Evolutionary conservation across 2,888 invertebrate species (phyloP).

Genomic region (Drosophila neoperkinsi): DNA sequence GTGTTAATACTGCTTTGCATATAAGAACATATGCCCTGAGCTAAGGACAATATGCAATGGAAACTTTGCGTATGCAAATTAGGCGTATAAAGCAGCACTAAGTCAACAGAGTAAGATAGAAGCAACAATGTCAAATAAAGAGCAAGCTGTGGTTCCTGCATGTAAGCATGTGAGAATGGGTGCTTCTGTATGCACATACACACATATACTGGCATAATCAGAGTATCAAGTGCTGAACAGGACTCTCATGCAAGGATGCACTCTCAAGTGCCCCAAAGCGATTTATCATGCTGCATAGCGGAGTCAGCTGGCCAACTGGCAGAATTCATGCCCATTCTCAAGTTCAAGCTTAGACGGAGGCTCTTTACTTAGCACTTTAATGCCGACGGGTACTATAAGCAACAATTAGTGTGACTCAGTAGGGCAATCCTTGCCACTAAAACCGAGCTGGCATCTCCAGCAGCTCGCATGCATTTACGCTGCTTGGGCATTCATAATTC

Average conservation of each 20-base stretch:
- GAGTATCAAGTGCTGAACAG: conserved; percentile 48
- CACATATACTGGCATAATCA: conserved; percentile 21
- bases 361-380: conserved; percentile 2
- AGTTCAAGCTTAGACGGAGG: neutral
- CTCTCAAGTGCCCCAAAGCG: conserved; percentile 41
- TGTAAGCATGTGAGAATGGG: conserved; percentile 4
- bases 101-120: neutral
- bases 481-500: conserved; percentile 64
- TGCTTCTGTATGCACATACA: conserved; percentile 3
- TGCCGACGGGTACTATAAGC: conserved; percentile 45
- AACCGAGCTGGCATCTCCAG: conserved; percentile 6
- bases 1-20: conserved; percentile 38
- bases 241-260: conserved; percentile 14
- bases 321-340: neutral
- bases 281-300: conserved; percentile 42
- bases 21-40: conserved; percentile 1
- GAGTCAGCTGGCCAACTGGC: conserved; percentile 4
- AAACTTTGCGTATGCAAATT: conserved; percentile 59
- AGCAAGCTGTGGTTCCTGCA: neutral
- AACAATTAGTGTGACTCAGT: conserved; percentile 60
- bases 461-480: conserved; percentile 38
- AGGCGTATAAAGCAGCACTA: conserved; percentile 2
- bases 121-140: conserved; percentile 9
- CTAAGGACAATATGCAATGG: conserved; percentile 33
- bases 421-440: conserved; percentile 11